phyloP scores from a whole-genome alignment of 23 tunicate genomes.

The Ciona savignyi region DNA sequence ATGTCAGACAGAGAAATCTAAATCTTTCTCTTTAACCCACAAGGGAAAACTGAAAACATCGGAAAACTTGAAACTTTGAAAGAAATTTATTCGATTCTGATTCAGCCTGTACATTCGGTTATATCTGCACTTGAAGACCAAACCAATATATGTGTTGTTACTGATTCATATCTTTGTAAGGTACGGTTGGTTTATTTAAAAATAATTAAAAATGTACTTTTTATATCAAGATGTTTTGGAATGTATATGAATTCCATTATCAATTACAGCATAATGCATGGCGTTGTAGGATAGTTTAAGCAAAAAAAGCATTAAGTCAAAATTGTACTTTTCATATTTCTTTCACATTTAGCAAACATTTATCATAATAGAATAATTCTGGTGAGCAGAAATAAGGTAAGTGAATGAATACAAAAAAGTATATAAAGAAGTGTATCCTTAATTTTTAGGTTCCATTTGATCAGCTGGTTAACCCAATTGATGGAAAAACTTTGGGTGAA shows the following conservation, averaged over 20 bases:
- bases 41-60: background rate
- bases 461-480: constrained; percentile 20
- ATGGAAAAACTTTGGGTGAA: constrained; percentile 25
- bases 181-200: constrained; percentile 18
- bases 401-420: too few relatives aligned
- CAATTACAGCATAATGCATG: too few relatives aligned
- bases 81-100: constrained; percentile 31
- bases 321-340: too few relatives aligned
- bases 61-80: constrained; percentile 2
- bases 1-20: too few relatives aligned
- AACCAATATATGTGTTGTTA: constrained; percentile 5
- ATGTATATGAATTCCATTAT: background rate
- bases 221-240: background rate
- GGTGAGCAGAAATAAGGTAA: too few relatives aligned
- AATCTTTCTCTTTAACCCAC: too few relatives aligned
- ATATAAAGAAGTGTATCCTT: too few relatives aligned
- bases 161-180: constrained; percentile 24
- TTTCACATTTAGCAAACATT: too few relatives aligned
- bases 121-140: background rate
- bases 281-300: too few relatives aligned
- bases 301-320: too few relatives aligned
- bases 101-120: constrained; percentile 24
- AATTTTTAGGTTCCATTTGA: constrained; percentile 85
- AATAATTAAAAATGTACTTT: too few relatives aligned
- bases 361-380: too few relatives aligned